A percentile compares a stretch with the other conserved stretches of the same genome.
phyloP scores from a whole-genome alignment of 2,888 invertebrate species.

The Malthinus seriepunctatus region DNA sequence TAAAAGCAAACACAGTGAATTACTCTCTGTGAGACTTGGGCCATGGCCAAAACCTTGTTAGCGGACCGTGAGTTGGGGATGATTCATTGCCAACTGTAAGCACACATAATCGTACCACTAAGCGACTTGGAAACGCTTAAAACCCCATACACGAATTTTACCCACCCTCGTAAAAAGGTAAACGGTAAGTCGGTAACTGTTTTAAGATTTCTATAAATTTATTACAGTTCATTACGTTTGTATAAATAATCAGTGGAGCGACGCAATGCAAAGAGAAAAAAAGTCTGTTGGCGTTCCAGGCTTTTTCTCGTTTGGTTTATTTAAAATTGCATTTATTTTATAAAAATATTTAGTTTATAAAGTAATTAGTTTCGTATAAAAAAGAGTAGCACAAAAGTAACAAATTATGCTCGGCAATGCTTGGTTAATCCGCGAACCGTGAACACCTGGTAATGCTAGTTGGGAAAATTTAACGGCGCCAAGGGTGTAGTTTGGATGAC shows the following conservation, averaged over 20 bases:
- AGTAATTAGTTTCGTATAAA: conserved; percentile 14
- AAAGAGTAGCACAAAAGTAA: conserved; percentile 10
- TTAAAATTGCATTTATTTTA: conserved; percentile 1
- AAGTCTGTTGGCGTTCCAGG: too few species aligned
- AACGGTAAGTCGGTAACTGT: conserved; percentile 3
- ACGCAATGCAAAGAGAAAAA: too few species aligned
- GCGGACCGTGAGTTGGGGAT: conserved; percentile 37
- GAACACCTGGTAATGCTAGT: conserved; percentile 42
- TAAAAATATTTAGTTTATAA: background rate
- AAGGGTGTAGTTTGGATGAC: conserved; percentile 32
- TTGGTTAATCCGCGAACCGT: conserved; percentile 30
- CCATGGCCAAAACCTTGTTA: conserved; percentile 36
- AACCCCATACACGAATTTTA: conserved; percentile 29
- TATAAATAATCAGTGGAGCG: too few species aligned
- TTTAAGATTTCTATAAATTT: background rate
- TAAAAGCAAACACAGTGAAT: conserved; percentile 26
- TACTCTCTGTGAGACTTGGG: conserved; percentile 37
- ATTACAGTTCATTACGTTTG: background rate
- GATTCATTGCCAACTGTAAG: conserved; percentile 40
- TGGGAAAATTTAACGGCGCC: conserved; percentile 38
- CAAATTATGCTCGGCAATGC: conserved; percentile 24
- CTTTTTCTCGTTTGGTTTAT: background rate
- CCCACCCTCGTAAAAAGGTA: conserved; percentile 18
- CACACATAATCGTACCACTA: conserved; percentile 40
- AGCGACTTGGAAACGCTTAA: conserved; percentile 39